Evolutionary conservation across 64 coral and sea anemone genomes (phyloP), one percentile per base, ranked within the genome.

Genomic region (Actinia tenebrosa): DNA sequence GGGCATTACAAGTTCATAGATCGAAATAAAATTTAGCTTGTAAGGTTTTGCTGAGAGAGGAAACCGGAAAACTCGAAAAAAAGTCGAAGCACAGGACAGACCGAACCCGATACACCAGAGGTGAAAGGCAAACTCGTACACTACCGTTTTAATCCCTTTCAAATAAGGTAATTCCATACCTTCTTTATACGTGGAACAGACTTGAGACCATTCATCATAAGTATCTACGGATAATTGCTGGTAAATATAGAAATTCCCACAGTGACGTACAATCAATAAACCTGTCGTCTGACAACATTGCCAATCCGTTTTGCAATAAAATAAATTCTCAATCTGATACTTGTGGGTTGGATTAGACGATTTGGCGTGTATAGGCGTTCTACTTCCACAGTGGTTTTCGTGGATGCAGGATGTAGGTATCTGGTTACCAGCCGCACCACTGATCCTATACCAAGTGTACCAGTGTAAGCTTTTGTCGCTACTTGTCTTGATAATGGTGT

Each of bases 121-220:
- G 7, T 50, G 7, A 8, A 8, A 50, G 47, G 47, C 47, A 50
- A 50, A 50, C 47, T 50, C 7, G 47, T 50, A 8, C 47, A 50
- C 47, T 50, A 50, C 47, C 7, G 7, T 8, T 50, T 50, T 50
- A 50, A 5, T 50, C 47, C 47, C 47, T 23, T 37, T 37, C 30
- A 37, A 37, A 37, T 37, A 37, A 37, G n/a, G 8, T 23, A n/a
- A 7, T 27, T 10, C 2, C 6, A 15, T 50, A 81, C 79, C 79
- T 81, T 81, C 79, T 81, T 81, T 81, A 81, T 81, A 81, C 43
- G 42, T 52, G 10, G 44, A 50, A 81, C 79, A 81, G 22, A 81
- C 50, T 81, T 81, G 79, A 16, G 69, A 30, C 10, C 20, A 0
- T 13, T 11, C 1, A 42, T 75, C 25, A 14, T 42, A n/a, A 30